A percentile compares a stretch with the other conserved stretches of the same genome.
Conservation (phyloP, 2,797 vertebrate species). For the Etheostoma nigrum region DNA sequence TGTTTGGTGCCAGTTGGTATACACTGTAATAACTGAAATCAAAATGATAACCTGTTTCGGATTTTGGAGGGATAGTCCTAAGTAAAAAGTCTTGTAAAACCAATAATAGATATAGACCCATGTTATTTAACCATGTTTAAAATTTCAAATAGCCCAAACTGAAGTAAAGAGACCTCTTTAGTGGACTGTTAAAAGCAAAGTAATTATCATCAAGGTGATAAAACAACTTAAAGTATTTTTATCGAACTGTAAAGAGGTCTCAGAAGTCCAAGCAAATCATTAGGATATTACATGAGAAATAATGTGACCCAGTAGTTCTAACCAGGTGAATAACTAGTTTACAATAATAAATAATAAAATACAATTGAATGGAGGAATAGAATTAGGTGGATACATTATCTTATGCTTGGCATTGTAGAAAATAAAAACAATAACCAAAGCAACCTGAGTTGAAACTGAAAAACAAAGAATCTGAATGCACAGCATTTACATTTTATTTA, state of each 20-base stretch:
- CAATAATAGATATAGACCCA: neutral
- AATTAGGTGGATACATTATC: neutral
- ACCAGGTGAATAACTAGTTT: neutral
- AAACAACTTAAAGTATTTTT: neutral
- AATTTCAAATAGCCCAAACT: neutral
- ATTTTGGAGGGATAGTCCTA: neutral
- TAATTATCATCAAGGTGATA: neutral
- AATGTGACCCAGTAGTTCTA: slow-evolving; percentile 1
- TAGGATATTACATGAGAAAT: slow-evolving; percentile 7
- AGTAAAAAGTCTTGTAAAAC: neutral
- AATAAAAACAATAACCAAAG: neutral
- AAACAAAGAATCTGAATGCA: neutral
- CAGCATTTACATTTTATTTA: neutral
- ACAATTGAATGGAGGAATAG: neutral
- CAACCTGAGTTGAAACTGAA: neutral
- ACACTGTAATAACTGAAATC: neutral
- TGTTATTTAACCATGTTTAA: neutral
- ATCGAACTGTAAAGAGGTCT: neutral
- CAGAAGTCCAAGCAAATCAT: neutral
- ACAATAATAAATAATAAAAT: slow-evolving; percentile 6
- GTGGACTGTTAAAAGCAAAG: slow-evolving; percentile 11
- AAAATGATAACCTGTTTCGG: too few relatives aligned
- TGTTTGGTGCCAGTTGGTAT: neutral
- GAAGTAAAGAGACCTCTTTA: neutral
- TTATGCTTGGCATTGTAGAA: neutral